These are phyloP conservation scores for Chydorus sphaericus DNA, from an alignment of 2,888 invertebrate genomes.

Conservation along the genomic window DNA sequence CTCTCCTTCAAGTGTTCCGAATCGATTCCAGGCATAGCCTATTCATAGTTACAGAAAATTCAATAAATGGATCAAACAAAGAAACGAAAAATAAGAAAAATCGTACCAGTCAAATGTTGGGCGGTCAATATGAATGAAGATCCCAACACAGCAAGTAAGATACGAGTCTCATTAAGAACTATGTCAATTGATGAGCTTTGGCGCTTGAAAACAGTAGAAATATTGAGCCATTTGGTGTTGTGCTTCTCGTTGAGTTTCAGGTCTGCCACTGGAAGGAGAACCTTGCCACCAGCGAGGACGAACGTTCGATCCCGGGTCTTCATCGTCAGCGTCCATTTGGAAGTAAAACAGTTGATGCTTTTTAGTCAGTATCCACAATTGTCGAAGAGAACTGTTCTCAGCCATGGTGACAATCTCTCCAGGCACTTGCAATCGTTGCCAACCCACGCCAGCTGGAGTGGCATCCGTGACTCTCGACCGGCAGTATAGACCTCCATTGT, in stretches of 20 bases:
- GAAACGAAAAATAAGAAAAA: not conserved
- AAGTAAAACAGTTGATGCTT: not conserved
- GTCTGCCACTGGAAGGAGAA: not conserved
- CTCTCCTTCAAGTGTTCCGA: not conserved
- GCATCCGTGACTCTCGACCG: slow-evolving; percentile 5
- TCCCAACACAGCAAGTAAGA: not conserved
- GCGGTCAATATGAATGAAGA: not conserved
- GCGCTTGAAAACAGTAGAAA: not conserved
- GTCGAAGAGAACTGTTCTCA: not conserved
- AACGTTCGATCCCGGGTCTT: too few species aligned
- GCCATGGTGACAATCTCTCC: slow-evolving; percentile 1
- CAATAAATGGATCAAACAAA: not conserved
- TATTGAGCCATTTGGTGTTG: not conserved
- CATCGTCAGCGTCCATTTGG: not conserved
- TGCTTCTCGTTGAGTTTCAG: not conserved
- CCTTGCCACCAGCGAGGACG: not conserved
- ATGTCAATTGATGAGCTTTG: not conserved
- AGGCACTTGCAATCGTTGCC: not conserved
- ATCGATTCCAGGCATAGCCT: not conserved
- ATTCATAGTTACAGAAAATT: not conserved
- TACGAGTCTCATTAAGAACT: not conserved
- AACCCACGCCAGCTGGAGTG: not conserved
- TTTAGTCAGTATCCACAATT: not conserved
- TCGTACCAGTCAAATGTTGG: not conserved
- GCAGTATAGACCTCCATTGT: slow-evolving; percentile 3